Evolutionary conservation across 1,140 invertebrate genomes (phyloP), one percentile per base, ranked within the genome.

Genomic region (Aporrectodea caliginosa): DNA sequence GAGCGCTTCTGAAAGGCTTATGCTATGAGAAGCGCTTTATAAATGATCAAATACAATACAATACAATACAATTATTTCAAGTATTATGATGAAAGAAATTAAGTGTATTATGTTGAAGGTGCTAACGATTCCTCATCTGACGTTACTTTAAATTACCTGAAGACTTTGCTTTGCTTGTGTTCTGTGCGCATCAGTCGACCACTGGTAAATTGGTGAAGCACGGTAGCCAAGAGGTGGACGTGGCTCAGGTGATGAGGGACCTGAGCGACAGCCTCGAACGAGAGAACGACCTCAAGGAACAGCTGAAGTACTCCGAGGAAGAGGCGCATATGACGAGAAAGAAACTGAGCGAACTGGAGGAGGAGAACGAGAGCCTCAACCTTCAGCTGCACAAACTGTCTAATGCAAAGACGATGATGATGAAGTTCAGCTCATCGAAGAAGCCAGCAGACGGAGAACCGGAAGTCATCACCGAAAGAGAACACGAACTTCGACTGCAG

Each of bases 311-410:
- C 87, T 92, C 94, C 34, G 94, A 96, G 88, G 94, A 96, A 88
- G 94, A 97, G 91, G 92, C 92, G 85, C 93, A 92, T 87, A 91
- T 84, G 78, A 82, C 94, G 85, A 91, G 94, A 87, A 94, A 93
- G 91, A 95, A 94, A 90, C 91, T 93, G 82, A 92, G 92, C 81
- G 91, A 94, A 81, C 91, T 96, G 85, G 95, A 97, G 90, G 94
- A 96, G 87, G 95, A 97, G 90, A 96, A 96, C 90, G 95, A 97
- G 89, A 94, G 93, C 78, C 91, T 97, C 88, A 92, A 93, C 86
- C 91, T 94, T 89, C 95, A 96, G 90, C 91, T 97, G 86, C 95
- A 95, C 91, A 96, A 95, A 92, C 94, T 96, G 93, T 93, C 94
- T 88, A 84, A 83, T 73, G 80, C 84, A 73, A 81, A 84, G 30